Base-by-base conservation (phyloP, 2,888 invertebrate genomes). In the Caenorhabditis macrosperma region DNA sequence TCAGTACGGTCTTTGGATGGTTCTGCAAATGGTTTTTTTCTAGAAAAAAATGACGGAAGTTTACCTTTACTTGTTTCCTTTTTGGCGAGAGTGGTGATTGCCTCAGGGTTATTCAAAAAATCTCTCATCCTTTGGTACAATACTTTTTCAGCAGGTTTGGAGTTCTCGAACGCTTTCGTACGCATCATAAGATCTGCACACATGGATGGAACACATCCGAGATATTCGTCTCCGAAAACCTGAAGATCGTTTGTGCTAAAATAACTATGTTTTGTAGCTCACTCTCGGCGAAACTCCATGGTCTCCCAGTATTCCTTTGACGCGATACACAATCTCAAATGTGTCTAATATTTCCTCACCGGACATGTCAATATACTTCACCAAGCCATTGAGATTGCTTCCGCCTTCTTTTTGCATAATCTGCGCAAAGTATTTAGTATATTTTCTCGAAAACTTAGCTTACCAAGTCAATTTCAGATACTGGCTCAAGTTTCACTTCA, bases 121-220 rank as follows among this genome's bases (percentile, higher is more conserved):
- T 30, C 17, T 10, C 35, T 69, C 81, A 85, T 85, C 44, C 67
- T 74, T 20, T 57, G 64, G 35, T 82, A 85, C 12, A 83, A 76
- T 12, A 75, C 67, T 55, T 68, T 74, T 20, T 75, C 78, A n/a
- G 24, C 41, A 2, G 68, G 44, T 20, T 57, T 81, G 7, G 71
- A 52, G 15, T 97, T 97, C 91, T 97, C 96, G 91, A 96, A 97
- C 67, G 98, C 93, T 96, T 97, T 96, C 91, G 96, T 96, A 97
- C 98, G 97, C 79, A 97, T 96, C 7, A 99, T 93, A 81, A 99
- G 93, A 91, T 99, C 99, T 89, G 96, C 97, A 12, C 97, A 97
- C 1, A 97, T 91, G 38, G 91, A 82, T 92, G 98, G 97, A 0
- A 96, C 96, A 30, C 98, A 93, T 0, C 97, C 97, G 15, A 99